Evolutionary conservation across 2,113 vertebrate genomes (phyloP).

Genomic region (Motacilla alba): DNA sequence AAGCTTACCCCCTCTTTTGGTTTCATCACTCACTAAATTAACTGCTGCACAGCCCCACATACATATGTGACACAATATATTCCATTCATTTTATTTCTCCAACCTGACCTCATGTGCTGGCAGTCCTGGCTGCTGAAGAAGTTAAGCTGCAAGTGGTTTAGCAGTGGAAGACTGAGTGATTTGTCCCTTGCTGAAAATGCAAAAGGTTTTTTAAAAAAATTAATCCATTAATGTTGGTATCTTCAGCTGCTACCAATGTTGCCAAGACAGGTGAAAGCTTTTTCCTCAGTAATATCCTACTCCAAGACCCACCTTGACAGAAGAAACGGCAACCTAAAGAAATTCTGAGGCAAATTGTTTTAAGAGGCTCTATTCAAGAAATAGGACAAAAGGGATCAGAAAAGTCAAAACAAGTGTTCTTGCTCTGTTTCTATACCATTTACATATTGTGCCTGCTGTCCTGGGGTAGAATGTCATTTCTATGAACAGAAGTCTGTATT

Average conservation of each 20-base stretch:
- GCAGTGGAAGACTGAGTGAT: background rate
- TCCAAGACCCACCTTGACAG: background rate
- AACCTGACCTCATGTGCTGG: background rate
- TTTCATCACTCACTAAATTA: background rate
- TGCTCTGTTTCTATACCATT: background rate
- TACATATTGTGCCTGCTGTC: background rate
- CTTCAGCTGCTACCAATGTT: background rate
- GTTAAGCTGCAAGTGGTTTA: background rate
- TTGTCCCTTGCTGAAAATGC: background rate
- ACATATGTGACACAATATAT: background rate
- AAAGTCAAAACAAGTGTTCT: background rate
- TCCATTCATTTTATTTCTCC: background rate
- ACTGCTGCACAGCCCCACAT: background rate
- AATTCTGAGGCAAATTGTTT: background rate
- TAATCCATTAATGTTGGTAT: background rate
- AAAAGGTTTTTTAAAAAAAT: background rate
- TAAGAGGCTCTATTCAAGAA: background rate
- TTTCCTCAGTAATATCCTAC: background rate
- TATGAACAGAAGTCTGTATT: background rate
- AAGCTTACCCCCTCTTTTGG: background rate
- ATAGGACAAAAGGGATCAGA: conserved; percentile 11
- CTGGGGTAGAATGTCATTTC: background rate
- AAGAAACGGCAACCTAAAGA: background rate
- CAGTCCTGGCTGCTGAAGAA: background rate
- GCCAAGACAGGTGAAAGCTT: background rate